phyloP scores from a whole-genome alignment of 1,140 invertebrate species.

The Hydropsyche tenuis region DNA sequence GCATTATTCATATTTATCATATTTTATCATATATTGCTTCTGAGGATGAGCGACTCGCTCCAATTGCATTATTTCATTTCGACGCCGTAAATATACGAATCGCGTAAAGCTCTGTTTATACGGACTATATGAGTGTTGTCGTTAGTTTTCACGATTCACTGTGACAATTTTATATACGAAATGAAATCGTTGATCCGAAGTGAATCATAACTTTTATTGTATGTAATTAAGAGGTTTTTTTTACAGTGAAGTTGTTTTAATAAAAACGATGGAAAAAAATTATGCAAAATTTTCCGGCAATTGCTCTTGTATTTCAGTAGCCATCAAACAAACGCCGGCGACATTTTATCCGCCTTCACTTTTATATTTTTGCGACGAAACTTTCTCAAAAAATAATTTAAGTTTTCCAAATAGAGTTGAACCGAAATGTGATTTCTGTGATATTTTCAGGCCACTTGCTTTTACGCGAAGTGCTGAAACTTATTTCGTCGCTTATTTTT shows the following conservation, averaged over 20 bases:
- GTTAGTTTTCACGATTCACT: no score
- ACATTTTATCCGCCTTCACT: not conserved
- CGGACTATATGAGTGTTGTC: not conserved
- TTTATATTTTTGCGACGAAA: conserved; percentile 9
- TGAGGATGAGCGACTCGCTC: not conserved
- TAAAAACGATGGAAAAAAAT: not conserved
- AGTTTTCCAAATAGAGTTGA: conserved; percentile 43
- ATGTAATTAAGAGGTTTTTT: no score
- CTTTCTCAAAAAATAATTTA: conserved; percentile 44
- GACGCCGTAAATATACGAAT: conserved; percentile 5
- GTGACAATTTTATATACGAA: no score
- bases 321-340: conserved; percentile 16
- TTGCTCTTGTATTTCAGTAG: conserved; percentile 5
- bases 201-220: no score
- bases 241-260: no score
- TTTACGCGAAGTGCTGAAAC: conserved; percentile 41
- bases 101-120: not conserved
- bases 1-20: conserved; percentile 41
- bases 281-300: not conserved
- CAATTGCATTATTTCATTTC: conserved; percentile 26
- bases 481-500: conserved; percentile 45
- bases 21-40: conserved; percentile 21
- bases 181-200: no score
- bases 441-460: conserved; percentile 40
- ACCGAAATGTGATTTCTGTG: conserved; percentile 41